These are phyloP conservation scores for Amphipoea oculea DNA, from an alignment of 2,888 invertebrate species.

Conservation along the genomic window DNA sequence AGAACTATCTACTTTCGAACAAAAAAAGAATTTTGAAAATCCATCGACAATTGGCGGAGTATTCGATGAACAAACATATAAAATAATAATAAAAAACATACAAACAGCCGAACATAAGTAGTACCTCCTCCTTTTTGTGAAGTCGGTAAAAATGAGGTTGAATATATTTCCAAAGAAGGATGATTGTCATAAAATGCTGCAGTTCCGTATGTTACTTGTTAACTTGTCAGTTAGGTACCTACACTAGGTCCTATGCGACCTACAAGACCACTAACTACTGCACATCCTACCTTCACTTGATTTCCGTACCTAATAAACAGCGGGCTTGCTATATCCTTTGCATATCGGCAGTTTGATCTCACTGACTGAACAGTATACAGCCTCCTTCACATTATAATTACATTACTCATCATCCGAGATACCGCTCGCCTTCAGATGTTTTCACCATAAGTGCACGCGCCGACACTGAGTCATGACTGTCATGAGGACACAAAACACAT, in stretches of 20 bases:
- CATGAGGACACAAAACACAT: slow-evolving; percentile 69
- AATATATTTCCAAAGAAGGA: no score
- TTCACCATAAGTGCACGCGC: slow-evolving; percentile 80
- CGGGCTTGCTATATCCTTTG: slow-evolving; percentile 40
- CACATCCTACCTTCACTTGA: neutral
- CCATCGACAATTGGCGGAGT: no score
- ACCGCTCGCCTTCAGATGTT: slow-evolving; percentile 78
- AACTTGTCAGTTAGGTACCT: neutral
- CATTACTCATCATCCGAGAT: slow-evolving; percentile 70
- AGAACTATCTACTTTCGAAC: no score
- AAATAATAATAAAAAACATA: no score
- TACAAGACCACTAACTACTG: slow-evolving; percentile 11
- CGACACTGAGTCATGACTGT: slow-evolving; percentile 73
- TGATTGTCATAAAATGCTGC: no score
- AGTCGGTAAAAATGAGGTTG: no score
- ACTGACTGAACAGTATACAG: slow-evolving; percentile 34
- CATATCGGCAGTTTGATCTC: slow-evolving; percentile 59
- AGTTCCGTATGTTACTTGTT: no score
- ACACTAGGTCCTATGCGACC: neutral
- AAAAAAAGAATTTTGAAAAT: no score
- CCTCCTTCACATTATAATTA: slow-evolving; percentile 65
- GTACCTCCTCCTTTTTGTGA: no score
- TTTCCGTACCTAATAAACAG: slow-evolving; percentile 52
- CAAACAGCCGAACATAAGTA: no score
- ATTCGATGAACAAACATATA: no score